Evolutionary conservation across 2,888 invertebrate species (phyloP), one percentile per base, ranked within the genome.

Genomic region (Drosophila rubida): DNA sequence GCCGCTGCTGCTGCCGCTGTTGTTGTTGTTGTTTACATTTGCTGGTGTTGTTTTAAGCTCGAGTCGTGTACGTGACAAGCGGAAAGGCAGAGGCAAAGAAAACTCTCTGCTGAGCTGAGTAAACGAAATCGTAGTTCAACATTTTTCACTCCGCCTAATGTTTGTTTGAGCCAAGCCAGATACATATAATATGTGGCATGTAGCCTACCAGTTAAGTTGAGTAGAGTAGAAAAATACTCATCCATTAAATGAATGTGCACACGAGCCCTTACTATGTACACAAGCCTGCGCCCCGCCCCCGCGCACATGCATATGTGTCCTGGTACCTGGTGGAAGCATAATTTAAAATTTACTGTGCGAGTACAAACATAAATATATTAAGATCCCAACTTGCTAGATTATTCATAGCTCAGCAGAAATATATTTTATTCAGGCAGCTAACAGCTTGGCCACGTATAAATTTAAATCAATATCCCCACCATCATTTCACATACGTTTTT

Each of bases 101-200:
- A 78, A 75, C 60, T 82, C 67, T 65, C 32, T 32, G 32, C 67
- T 61, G 75, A 32, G 32, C 32, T 32, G 32, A 79, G 86, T 82
- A 83, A 83, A 85, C 86, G 72, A 80, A 82, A 75, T 82, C 58
- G 67, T 73, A 75, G 78, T 63, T 62, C 61, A 75, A 69, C 72
- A 73, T 69, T 86, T 80, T 74, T 67, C 60, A 76, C 66, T 67
- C 63, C 42, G 60, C 22, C 16, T 22, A 53, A 49, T 59, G 58
- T 45, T 51, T 60, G 58, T 58, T 48, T 64, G 42, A 11, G 6
- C 11, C 27, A 37, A 51, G 22, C 63, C 46, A 48, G 45, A 41
- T 22, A 59, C 32, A 32, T 32, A 32, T 32, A 25, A 7, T 7
- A 25, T 58, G 27, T 42, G 23, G 13, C 42, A 14, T 25, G 25